Percentiles rank a stretch among this genome's conserved stretches.
Evolutionary conservation across 2,888 invertebrate genomes (phyloP).

Genomic region (Taenaris catops): DNA sequence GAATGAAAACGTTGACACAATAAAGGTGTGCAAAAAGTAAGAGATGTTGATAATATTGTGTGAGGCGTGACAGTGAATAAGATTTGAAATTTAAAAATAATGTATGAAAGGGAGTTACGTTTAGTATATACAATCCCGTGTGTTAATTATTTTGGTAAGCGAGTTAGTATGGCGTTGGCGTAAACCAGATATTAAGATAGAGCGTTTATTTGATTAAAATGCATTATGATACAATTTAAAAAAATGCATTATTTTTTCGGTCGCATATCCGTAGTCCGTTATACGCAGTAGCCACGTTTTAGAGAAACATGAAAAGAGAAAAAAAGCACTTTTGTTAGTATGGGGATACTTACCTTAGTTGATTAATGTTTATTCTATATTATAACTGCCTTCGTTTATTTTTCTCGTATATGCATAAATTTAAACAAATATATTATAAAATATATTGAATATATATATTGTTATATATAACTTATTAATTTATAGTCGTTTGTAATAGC

Average conservation of each 20-base stretch:
- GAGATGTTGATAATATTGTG: too few species aligned
- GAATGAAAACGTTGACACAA: too few species aligned
- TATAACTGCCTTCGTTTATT: conserved; percentile 24
- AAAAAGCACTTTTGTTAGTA: conserved; percentile 78
- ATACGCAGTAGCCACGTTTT: conserved; percentile 72
- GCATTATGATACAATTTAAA: conserved; percentile 36
- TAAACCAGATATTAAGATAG: conserved; percentile 76
- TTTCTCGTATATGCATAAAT: conserved; percentile 1
- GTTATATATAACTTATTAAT: too few species aligned
- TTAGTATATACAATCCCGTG: conserved; percentile 26
- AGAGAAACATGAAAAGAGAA: conserved; percentile 80
- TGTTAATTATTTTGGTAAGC: conserved; percentile 44
- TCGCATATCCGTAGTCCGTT: conserved; percentile 47
- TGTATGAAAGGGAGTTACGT: conserved; percentile 14
- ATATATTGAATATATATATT: too few species aligned
- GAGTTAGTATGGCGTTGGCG: conserved; percentile 70
- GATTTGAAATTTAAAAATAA: too few species aligned
- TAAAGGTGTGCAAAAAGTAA: too few species aligned
- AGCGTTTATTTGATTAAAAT: conserved; percentile 46
- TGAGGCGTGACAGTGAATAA: too few species aligned
- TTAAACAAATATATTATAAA: too few species aligned
- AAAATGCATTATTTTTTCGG: conserved; percentile 51
- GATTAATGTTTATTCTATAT: conserved; percentile 33
- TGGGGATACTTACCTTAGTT: conserved; percentile 49
- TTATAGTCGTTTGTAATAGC: too few species aligned